These are phyloP conservation scores for Poecilia wingei DNA, from an alignment of 2,797 vertebrate species.

Conservation along the genomic window DNA sequence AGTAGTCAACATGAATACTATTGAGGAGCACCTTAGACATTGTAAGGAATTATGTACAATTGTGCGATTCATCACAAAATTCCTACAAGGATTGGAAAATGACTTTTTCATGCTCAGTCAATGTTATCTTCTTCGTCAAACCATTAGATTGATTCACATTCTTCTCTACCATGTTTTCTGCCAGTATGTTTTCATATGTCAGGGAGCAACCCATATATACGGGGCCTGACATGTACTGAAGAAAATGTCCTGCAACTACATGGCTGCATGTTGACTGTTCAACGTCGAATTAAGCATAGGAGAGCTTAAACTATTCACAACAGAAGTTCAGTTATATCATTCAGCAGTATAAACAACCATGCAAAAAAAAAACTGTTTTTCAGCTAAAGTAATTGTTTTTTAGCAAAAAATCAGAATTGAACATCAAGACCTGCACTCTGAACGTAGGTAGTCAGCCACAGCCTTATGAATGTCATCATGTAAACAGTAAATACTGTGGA, in stretches of 20 bases:
- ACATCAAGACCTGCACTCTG: neutral
- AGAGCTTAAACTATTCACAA: neutral
- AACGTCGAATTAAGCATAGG: neutral
- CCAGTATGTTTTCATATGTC: too few relatives aligned
- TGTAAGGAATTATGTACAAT: neutral
- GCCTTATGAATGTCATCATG: neutral
- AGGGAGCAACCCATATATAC: too few relatives aligned
- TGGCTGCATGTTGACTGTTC: neutral
- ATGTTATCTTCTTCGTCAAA: too few relatives aligned
- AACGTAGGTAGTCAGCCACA: neutral
- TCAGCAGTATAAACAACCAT: neutral
- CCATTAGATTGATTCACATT: too few relatives aligned
- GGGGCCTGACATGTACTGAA: too few relatives aligned
- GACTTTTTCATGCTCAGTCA: neutral
- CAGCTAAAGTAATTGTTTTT: too few relatives aligned
- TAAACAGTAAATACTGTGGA: conserved; percentile 41
- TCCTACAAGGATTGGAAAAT: neutral
- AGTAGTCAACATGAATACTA: neutral
- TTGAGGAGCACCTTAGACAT: neutral
- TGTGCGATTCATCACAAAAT: neutral
- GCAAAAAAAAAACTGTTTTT: too few relatives aligned
- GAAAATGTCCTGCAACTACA: neutral
- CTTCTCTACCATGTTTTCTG: too few relatives aligned
- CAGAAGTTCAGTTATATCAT: neutral
- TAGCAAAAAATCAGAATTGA: neutral